Evolutionary conservation across 2,113 vertebrate species (phyloP), one percentile per base, ranked within the genome.

Genomic region (Cynopterus brachyotis): DNA sequence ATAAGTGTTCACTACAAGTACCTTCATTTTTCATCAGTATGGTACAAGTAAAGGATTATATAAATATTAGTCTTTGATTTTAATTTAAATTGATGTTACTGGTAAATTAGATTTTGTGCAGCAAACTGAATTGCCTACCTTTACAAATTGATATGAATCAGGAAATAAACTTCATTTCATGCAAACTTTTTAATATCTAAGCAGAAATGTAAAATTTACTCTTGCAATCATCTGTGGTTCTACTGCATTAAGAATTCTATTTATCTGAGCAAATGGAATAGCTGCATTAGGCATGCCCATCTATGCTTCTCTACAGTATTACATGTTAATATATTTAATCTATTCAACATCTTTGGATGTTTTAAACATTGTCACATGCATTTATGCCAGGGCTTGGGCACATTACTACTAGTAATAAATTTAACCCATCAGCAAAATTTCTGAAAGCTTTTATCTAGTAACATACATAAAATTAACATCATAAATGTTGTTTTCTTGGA

Each of bases 1-100:
- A 84, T 89, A 92, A 97, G 83, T 75, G 35, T 92, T 98, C 28
- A 94, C 73, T 84, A 86, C 35, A 95, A 76, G 72, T 80, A 96
- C 95, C 89, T 92, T 98, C 96, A 97, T 94, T 95, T 96, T 98
- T 98, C 87, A 98, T 97, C 95, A 97, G 97, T 93, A 96, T 40
- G 35, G 19, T 94, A 96, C 85, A 97, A 96, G 73, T 84, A 98
- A 92, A 87, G 94, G 97, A 97, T 97, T 12, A 0, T 89, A 85
- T 57, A 53, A 97, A 98, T 93, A 98, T 98, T 97, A 95, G 82
- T 91, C 95, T 98, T 98, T 98, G 97, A 98, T 98, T 98, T 98
- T 98, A 99, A 98, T 98, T 98, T 98, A 98, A 98, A 98, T 97
- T 81, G 94, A 98, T 98, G 98, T 98, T 95, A 88, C 96, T 96